Percentiles rank a stretch among this genome's conserved stretches.
phyloP scores from a whole-genome alignment of 2,888 invertebrate species.

The Cryptus armator region DNA sequence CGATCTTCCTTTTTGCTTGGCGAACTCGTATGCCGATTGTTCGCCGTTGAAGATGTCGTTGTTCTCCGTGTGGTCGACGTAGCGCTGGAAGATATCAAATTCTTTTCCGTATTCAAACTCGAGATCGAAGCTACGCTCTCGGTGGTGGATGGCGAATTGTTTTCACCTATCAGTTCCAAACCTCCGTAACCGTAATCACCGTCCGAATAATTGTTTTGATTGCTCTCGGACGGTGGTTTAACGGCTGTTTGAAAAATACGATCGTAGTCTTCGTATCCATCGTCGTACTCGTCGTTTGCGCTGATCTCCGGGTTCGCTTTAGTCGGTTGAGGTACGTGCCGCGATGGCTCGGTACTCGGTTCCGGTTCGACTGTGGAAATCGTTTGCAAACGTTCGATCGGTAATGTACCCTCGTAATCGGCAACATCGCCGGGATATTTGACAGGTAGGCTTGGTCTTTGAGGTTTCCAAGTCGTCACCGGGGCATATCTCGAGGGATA shows the following conservation, averaged over 20 bases:
- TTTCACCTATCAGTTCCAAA: conserved; percentile 35
- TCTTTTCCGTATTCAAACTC: conserved; percentile 34
- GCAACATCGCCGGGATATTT: conserved; percentile 64
- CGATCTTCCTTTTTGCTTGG: conserved; percentile 23
- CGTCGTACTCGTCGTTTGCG: conserved; percentile 82
- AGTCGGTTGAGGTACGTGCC: conserved; percentile 52
- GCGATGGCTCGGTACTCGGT: conserved; percentile 65
- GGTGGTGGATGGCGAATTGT: conserved; percentile 10
- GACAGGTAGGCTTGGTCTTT: conserved; percentile 64
- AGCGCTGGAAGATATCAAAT: conserved; percentile 33
- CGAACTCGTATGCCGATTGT: neutral
- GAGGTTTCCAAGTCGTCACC: conserved; percentile 83
- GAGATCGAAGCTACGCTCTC: conserved; percentile 30
- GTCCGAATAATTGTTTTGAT: conserved; percentile 37
- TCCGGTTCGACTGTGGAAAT: conserved; percentile 56
- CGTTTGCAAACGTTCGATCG: conserved; percentile 78
- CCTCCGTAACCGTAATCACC: conserved; percentile 48
- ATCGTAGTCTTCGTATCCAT: conserved; percentile 82
- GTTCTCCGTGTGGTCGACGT: conserved; percentile 70
- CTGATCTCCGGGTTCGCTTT: conserved; percentile 4
- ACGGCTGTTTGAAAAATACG: conserved; percentile 21
- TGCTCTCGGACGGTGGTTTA: conserved; percentile 23
- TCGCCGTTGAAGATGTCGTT: conserved; percentile 67
- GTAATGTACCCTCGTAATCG: conserved; percentile 72
- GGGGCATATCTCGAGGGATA: conserved; percentile 77